A percentile compares a stretch with the other conserved stretches of the same genome.
Evolutionary conservation across 2,888 invertebrate genomes (phyloP).

Genomic region (Drosophila infuscata): DNA sequence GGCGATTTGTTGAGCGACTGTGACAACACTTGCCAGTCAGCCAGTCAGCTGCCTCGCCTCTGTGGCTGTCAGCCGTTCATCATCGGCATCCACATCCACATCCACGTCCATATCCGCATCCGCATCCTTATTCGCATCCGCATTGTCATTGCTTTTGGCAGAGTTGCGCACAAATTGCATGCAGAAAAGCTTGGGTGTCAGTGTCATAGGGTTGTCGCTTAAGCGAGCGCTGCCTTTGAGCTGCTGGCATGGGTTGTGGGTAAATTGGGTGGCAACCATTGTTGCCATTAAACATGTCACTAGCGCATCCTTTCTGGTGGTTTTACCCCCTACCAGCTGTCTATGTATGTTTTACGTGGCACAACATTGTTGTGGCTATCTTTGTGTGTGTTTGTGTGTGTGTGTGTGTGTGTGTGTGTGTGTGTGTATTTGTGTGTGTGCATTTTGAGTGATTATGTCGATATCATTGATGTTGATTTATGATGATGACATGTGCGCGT

Average conservation of each 20-base stretch:
- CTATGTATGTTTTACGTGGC: slow-evolving; percentile 65
- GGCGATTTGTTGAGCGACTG: slow-evolving; percentile 69
- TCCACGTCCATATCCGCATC: slow-evolving; percentile 20
- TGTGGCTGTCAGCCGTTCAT: slow-evolving; percentile 73
- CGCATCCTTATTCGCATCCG: slow-evolving; percentile 33
- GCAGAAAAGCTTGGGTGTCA: slow-evolving; percentile 68
- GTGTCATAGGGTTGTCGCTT: slow-evolving; percentile 69
- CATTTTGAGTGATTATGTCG: slow-evolving; percentile 79
- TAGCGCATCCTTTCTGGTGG: slow-evolving; percentile 63
- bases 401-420: slow-evolving; percentile 10
- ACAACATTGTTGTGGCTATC: slow-evolving; percentile 20
- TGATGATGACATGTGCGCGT: slow-evolving; percentile 68
- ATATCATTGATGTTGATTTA: slow-evolving; percentile 81
- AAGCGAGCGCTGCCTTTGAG: slow-evolving; percentile 29
- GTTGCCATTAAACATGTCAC: slow-evolving; percentile 77
- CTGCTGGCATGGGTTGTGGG: background rate
- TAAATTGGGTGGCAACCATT: slow-evolving; percentile 34
- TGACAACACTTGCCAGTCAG: slow-evolving; percentile 31
- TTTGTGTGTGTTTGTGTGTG: slow-evolving; percentile 8
- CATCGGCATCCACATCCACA: slow-evolving; percentile 53
- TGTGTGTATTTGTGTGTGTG: slow-evolving; percentile 30
- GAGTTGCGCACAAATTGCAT: slow-evolving; percentile 72
- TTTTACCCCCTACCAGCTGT: slow-evolving; percentile 35
- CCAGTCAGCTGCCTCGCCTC: slow-evolving; percentile 16
- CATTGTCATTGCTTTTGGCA: slow-evolving; percentile 54